phyloP scores from a whole-genome alignment of 2,113 vertebrate genomes.

The Oryzias javanicus region DNA sequence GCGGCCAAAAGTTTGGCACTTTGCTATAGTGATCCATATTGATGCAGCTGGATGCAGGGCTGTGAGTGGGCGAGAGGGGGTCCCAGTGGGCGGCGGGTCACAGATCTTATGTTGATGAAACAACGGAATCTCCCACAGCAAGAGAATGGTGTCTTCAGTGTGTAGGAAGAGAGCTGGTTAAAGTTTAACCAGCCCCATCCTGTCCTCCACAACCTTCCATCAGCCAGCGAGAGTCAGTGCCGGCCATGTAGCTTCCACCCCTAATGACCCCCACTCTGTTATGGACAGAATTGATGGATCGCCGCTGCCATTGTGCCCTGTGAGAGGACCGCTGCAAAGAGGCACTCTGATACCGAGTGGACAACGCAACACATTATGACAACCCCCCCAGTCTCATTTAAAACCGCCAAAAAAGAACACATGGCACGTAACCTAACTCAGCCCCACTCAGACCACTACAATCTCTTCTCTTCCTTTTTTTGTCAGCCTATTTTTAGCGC shows the following conservation, averaged over 20 bases:
- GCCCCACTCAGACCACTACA: conserved; percentile 35
- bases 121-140: conserved; percentile 66
- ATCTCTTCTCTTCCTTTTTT: conserved; percentile 32
- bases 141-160: conserved; percentile 59
- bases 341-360: conserved; percentile 63
- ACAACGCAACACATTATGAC: conserved; percentile 74
- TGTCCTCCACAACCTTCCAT: conserved; percentile 55
- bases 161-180: conserved; percentile 85
- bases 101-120: conserved; percentile 54
- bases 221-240: conserved; percentile 46
- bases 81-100: conserved; percentile 69
- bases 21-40: conserved; percentile 21
- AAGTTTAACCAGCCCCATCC: conserved; percentile 93
- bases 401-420: conserved; percentile 49
- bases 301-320: conserved; percentile 70
- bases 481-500: conserved; percentile 32
- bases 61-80: conserved; percentile 60
- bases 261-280: conserved; percentile 77
- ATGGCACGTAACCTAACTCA: conserved; percentile 52
- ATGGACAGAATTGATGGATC: conserved; percentile 80
- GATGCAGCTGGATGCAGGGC: conserved; percentile 77
- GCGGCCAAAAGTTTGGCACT: conserved; percentile 31
- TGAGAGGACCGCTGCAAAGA: conserved; percentile 62
- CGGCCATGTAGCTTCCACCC: conserved; percentile 51
- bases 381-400: conserved; percentile 30